Conservation (phyloP, 1,140 invertebrate species). For the Sycophaga agraensis region DNA sequence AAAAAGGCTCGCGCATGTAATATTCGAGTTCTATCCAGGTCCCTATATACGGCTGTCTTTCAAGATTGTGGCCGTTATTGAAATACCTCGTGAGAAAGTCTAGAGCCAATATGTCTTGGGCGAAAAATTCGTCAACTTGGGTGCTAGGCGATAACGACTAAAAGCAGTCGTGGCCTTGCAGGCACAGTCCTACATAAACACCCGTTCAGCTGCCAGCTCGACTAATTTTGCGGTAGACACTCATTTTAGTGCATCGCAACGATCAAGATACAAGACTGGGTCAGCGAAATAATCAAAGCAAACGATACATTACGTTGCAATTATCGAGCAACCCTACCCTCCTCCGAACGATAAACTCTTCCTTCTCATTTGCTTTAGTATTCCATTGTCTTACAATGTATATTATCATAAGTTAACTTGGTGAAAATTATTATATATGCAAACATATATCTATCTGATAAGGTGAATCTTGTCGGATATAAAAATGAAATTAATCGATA, state of each 20-base stretch:
- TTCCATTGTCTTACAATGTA: background rate
- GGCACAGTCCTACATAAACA: too few relatives aligned
- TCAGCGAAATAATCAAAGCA: conserved; percentile 16
- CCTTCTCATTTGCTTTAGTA: background rate
- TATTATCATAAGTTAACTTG: background rate
- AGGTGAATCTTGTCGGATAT: too few relatives aligned
- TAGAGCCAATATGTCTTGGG: conserved; percentile 15
- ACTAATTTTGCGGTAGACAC: background rate
- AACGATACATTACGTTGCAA: background rate
- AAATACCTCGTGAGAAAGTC: conserved; percentile 24
- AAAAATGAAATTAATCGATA: too few relatives aligned
- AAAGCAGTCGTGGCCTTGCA: too few relatives aligned
- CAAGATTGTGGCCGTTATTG: conserved; percentile 20
- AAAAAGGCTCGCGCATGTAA: conserved; percentile 89
- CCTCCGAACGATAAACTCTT: background rate
- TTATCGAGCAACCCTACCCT: too few relatives aligned
- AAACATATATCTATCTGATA: too few relatives aligned
- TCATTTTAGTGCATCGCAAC: background rate
- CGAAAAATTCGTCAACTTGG: conserved; percentile 3
- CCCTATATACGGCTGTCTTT: conserved; percentile 22
- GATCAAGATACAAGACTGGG: conserved; percentile 19
- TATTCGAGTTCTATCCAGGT: conserved; percentile 45
- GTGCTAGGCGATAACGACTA: background rate
- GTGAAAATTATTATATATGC: background rate
- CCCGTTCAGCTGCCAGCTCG: background rate